A percentile compares a stretch with the other conserved stretches of the same genome.
These are phyloP conservation scores for Alviniconcha marisindica DNA, from an alignment of 1,140 invertebrate genomes.

Conservation along the genomic window DNA sequence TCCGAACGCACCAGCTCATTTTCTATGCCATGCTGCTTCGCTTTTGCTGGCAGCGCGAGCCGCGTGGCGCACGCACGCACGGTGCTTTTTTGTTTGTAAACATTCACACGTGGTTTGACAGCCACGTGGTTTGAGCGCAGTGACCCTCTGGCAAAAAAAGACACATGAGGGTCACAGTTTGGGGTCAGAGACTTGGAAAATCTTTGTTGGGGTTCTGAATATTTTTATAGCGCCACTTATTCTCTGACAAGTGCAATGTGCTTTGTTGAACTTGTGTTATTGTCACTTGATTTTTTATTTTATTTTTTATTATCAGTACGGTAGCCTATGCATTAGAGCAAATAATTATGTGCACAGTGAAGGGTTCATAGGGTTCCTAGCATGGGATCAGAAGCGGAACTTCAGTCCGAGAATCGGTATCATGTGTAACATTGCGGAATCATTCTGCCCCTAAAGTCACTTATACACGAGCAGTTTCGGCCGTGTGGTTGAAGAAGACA, in stretches of 20 bases:
- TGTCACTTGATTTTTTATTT: neutral
- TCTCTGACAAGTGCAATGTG: neutral
- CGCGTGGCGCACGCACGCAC: neutral
- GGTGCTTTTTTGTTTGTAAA: neutral
- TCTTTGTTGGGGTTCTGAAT: neutral
- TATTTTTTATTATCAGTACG: too few species aligned
- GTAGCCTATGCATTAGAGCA: too few species aligned
- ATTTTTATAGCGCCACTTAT: neutral
- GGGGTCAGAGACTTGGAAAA: neutral
- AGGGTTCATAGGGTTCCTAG: too few species aligned
- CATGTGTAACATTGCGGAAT: too few species aligned
- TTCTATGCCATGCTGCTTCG: neutral
- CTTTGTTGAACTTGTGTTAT: neutral
- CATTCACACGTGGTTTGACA: slow-evolving; percentile 19
- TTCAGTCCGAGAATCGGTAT: too few species aligned
- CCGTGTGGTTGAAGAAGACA: too few species aligned
- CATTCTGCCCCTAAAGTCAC: too few species aligned
- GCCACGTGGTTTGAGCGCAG: too few species aligned
- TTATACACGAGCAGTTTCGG: too few species aligned
- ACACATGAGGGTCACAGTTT: neutral
- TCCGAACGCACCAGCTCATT: neutral
- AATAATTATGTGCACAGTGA: too few species aligned
- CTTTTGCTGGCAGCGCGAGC: neutral
- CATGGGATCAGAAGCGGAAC: too few species aligned
- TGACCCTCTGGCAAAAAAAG: too few species aligned